phyloP scores from a whole-genome alignment of 2,888 invertebrate species.

The Hypomecis atomaria region DNA sequence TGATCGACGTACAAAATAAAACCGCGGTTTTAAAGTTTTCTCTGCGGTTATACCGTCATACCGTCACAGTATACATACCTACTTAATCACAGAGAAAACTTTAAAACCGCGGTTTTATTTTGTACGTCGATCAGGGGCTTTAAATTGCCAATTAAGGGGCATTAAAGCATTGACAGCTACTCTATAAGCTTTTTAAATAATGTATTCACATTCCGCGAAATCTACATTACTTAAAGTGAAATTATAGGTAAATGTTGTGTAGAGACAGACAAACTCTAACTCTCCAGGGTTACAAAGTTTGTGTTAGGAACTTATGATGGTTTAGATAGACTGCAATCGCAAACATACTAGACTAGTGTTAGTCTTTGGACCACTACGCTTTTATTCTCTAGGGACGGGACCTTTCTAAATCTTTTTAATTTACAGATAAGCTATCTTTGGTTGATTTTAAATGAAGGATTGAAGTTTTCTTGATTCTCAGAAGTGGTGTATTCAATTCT shows the following conservation, averaged over 20 bases:
- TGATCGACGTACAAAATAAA: too few relatives aligned
- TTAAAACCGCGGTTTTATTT: too few relatives aligned
- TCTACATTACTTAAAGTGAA: not conserved
- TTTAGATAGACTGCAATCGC: not conserved
- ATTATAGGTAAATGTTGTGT: not conserved
- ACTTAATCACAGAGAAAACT: too few relatives aligned
- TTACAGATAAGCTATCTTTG: too few relatives aligned
- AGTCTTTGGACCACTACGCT: not conserved
- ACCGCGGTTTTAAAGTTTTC: too few relatives aligned
- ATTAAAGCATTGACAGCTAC: not conserved
- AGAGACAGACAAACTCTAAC: constrained; percentile 2
- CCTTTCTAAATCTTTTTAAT: not conserved
- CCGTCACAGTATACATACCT: too few relatives aligned
- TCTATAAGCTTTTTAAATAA: too few relatives aligned
- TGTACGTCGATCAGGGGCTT: too few relatives aligned
- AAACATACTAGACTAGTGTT: not conserved
- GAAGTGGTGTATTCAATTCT: too few relatives aligned
- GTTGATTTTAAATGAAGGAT: not conserved
- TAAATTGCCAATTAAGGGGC: too few relatives aligned
- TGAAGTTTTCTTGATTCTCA: not conserved
- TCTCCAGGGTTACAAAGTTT: constrained; percentile 2
- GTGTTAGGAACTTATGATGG: not conserved
- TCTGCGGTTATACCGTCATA: too few relatives aligned
- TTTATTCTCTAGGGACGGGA: not conserved
- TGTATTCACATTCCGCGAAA: not conserved